A percentile compares a stretch with the other conserved stretches of the same genome.
These are phyloP conservation scores for Morus bassanus DNA, from an alignment of 2,797 vertebrate species.

Conservation along the genomic window DNA sequence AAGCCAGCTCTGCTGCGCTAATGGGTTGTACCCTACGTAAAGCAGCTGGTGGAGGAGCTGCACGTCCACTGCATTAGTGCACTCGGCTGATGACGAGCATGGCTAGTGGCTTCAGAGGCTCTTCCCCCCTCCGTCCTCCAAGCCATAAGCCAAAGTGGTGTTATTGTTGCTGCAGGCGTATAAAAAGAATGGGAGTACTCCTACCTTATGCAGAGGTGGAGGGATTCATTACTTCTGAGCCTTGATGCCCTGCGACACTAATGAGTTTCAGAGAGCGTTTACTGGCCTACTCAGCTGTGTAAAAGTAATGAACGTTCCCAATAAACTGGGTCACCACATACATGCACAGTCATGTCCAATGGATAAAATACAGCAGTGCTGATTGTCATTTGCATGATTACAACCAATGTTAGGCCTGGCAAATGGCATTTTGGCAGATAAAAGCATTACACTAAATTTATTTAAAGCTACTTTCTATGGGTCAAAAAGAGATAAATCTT, in stretches of 20 bases:
- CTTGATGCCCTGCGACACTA: not conserved
- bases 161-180: not conserved
- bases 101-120: not conserved
- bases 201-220: not conserved
- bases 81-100: not conserved
- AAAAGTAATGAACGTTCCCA: not conserved
- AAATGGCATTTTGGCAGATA: not conserved
- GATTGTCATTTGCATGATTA: not conserved
- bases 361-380: not conserved
- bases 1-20: not conserved
- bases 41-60: slow-evolving; percentile 26
- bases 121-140: not conserved
- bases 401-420: not conserved
- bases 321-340: not conserved
- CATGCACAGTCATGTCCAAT: not conserved
- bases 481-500: not conserved
- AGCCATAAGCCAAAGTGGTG: not conserved
- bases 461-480: not conserved
- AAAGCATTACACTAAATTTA: not conserved
- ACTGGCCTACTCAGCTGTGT: not conserved
- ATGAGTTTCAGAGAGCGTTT: slow-evolving; percentile 6
- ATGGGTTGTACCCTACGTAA: not conserved
- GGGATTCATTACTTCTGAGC: not conserved
- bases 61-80: not conserved
- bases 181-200: not conserved